Evolutionary conservation across 2,888 invertebrate genomes (phyloP).

Genomic region (Xylocampa areola): DNA sequence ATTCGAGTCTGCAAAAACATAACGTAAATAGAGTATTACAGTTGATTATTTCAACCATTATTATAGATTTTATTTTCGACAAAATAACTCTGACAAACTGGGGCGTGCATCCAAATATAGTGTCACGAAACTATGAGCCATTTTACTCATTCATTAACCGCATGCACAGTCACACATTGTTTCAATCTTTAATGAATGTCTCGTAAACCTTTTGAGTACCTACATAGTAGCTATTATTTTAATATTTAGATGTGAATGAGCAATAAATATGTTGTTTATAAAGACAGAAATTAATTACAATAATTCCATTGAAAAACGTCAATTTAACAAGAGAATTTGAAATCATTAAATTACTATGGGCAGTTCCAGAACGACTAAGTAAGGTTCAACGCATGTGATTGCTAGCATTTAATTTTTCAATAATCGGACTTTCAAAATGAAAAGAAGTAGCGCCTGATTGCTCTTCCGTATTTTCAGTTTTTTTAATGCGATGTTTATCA

Average conservation of each 20-base stretch:
- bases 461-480: not conserved
- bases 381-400: not conserved
- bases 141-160: constrained; percentile 39
- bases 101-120: constrained; percentile 1
- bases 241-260: constrained; percentile 15
- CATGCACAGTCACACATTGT: constrained; percentile 3
- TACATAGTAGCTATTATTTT: constrained; percentile 12
- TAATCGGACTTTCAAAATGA: not conserved
- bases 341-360: too few species aligned
- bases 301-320: constrained; percentile 11
- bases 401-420: not conserved
- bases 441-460: not conserved
- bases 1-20: constrained; percentile 26
- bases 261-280: constrained; percentile 16
- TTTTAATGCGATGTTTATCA: not conserved
- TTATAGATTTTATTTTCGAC: constrained; percentile 12
- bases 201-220: constrained; percentile 9
- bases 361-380: constrained; percentile 18
- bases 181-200: constrained; percentile 9
- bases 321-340: not conserved
- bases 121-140: constrained; percentile 31
- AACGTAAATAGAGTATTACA: constrained; percentile 18
- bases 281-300: constrained; percentile 23
- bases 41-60: constrained; percentile 24
- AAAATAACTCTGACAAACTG: not conserved